These are phyloP conservation scores for Dryas iulia DNA, from an alignment of 1,140 invertebrate genomes.

Conservation along the genomic window DNA sequence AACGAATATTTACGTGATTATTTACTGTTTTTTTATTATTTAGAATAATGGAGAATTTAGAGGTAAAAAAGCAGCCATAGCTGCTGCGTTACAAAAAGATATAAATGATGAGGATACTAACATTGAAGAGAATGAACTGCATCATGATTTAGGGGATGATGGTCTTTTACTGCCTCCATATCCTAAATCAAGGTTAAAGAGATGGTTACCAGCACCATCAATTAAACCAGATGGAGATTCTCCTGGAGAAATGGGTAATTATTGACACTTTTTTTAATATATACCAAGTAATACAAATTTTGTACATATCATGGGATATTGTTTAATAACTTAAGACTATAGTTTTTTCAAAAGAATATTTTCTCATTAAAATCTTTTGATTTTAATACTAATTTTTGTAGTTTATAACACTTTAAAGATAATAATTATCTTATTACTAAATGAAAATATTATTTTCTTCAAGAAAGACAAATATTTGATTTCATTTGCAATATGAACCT, in stretches of 20 bases:
- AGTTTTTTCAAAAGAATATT: no score
- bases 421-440: no score
- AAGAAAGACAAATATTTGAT: not conserved
- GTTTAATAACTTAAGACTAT: no score
- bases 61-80: slow-evolving; percentile 75
- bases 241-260: slow-evolving; percentile 93
- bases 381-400: no score
- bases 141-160: slow-evolving; percentile 57
- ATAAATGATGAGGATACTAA: slow-evolving; percentile 68
- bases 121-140: slow-evolving; percentile 65
- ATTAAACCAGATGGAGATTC: slow-evolving; percentile 84
- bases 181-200: slow-evolving; percentile 81
- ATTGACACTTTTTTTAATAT: no score
- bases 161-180: slow-evolving; percentile 59
- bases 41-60: slow-evolving; percentile 46
- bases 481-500: not conserved
- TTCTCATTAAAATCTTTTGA: no score
- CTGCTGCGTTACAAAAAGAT: slow-evolving; percentile 61
- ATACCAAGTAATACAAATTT: no score
- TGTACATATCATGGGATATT: no score
- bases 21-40: slow-evolving; percentile 7
- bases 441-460: not conserved
- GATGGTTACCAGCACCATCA: slow-evolving; percentile 87
- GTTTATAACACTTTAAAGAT: no score
- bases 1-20: not conserved